Evolutionary conservation across 2,888 invertebrate species (phyloP).

Genomic region (Rhyacophila evoluta): DNA sequence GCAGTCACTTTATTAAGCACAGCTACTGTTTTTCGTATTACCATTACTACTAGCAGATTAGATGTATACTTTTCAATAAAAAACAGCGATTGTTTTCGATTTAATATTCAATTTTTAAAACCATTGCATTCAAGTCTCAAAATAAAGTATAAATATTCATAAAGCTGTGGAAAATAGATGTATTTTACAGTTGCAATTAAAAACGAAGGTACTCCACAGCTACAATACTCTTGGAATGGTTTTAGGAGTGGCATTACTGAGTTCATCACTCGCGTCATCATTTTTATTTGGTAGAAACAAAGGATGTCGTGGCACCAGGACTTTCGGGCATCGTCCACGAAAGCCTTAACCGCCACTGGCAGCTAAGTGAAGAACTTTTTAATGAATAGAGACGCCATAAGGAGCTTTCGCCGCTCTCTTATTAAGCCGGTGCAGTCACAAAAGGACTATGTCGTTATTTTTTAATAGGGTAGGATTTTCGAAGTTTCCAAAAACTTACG

Average conservation of each 20-base stretch:
- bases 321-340: background rate
- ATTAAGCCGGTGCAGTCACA: slow-evolving; percentile 49
- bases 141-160: too few species aligned
- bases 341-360: background rate
- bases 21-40: too few species aligned
- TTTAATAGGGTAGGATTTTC: slow-evolving; percentile 54
- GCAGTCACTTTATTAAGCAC: too few species aligned
- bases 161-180: too few species aligned
- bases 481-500: slow-evolving; percentile 34
- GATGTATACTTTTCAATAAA: too few species aligned
- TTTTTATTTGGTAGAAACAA: slow-evolving; percentile 3
- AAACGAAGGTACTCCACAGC: too few species aligned
- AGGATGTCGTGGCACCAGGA: background rate
- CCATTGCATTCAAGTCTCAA: too few species aligned
- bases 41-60: too few species aligned
- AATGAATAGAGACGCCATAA: slow-evolving; percentile 49
- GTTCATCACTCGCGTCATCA: background rate
- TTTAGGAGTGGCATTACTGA: background rate
- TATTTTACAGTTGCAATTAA: too few species aligned
- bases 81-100: too few species aligned
- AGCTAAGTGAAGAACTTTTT: slow-evolving; percentile 43
- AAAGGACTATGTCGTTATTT: slow-evolving; percentile 52
- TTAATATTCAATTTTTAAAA: too few species aligned
- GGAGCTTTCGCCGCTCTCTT: slow-evolving; percentile 44
- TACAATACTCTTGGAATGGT: too few species aligned